These are phyloP conservation scores for Idaea dimidiata DNA, from an alignment of 2,888 invertebrate species.

Conservation along the genomic window DNA sequence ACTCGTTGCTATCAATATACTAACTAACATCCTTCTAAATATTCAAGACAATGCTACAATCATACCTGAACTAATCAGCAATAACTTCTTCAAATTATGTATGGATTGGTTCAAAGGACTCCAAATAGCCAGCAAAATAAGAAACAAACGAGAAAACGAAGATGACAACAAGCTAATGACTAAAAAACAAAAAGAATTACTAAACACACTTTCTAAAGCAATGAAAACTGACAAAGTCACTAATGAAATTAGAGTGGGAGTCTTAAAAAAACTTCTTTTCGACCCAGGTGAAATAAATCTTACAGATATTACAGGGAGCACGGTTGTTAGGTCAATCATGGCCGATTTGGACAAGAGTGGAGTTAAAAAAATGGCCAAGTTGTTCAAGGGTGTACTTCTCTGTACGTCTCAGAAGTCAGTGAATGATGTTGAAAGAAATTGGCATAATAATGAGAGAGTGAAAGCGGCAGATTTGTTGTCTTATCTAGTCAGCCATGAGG, in stretches of 20 bases:
- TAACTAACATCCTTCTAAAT: slow-evolving; percentile 78
- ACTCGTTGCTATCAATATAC: slow-evolving; percentile 80
- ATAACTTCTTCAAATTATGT: slow-evolving; percentile 84
- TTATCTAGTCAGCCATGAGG: slow-evolving; percentile 77
- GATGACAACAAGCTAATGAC: slow-evolving; percentile 77
- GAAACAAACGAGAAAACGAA: slow-evolving; percentile 70
- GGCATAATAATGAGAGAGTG: slow-evolving; percentile 85
- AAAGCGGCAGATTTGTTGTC: slow-evolving; percentile 81
- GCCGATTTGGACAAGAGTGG: slow-evolving; percentile 80
- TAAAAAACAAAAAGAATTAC: slow-evolving; percentile 78
- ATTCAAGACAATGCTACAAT: slow-evolving; percentile 63
- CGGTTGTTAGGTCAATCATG: slow-evolving; percentile 83
- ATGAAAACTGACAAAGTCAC: slow-evolving; percentile 72
- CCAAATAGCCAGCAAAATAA: slow-evolving; percentile 79
- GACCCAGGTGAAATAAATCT: slow-evolving; percentile 87
- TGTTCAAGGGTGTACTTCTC: slow-evolving; percentile 82
- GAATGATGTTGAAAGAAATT: slow-evolving; percentile 76
- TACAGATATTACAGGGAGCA: slow-evolving; percentile 85
- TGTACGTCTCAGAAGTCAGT: slow-evolving; percentile 77
- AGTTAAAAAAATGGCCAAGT: slow-evolving; percentile 82
- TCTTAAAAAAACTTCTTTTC: slow-evolving; percentile 83
- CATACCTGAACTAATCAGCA: slow-evolving; percentile 81
- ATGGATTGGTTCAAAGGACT: slow-evolving; percentile 83
- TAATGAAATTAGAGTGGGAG: slow-evolving; percentile 76
- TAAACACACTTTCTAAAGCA: slow-evolving; percentile 71